Base-by-base conservation (phyloP, 2,888 invertebrate genomes). In the Chrysina gloriosa region DNA sequence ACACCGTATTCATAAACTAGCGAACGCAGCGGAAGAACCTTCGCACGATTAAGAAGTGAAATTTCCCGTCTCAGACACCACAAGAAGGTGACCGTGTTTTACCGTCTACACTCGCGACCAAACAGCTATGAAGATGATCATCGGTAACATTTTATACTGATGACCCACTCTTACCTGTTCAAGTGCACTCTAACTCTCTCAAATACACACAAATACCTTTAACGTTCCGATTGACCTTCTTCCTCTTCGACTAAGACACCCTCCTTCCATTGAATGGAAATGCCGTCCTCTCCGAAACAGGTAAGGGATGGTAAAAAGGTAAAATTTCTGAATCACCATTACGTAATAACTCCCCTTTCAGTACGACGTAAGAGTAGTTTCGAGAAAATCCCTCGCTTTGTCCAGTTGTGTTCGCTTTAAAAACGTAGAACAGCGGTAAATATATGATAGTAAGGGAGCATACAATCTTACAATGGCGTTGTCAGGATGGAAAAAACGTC, bases 91-190 rank as follows among this genome's bases (percentile, higher is more conserved):
- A 79, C 79, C 79, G 80, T 79, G 79, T 80, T 79, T 75, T 81
- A 79, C 79, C 77, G 78, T 72, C 77, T 75, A 76, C 71, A 73
- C 71, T 73, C 73, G 73, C 74, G 69, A 74, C 75, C 78, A 79
- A 81, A 80, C 78, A 80, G 75, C 76, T 74, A 75, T 72, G 76
- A 77, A 74, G 74, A 78, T 76, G 75, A 75, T 75, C 74, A 71
- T 70, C 71, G 73, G 71, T 71, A 76, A 75, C 75, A 76, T 76
- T 80, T 77, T 81, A 80, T 81, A 81, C 77, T 70, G 74, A 72
- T 79, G 80, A 80, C 80, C 80, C 79, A 72, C 73, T 73, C 72
- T 73, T 72, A 72, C 71, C 66, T 68, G 69, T 67, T 39, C 19
- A 27, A 58, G 25, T 47, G 27, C 25, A 39, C 23, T 39, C 56